These are phyloP conservation scores for Nebria salina DNA, from an alignment of 2,888 invertebrate genomes.

Conservation along the genomic window DNA sequence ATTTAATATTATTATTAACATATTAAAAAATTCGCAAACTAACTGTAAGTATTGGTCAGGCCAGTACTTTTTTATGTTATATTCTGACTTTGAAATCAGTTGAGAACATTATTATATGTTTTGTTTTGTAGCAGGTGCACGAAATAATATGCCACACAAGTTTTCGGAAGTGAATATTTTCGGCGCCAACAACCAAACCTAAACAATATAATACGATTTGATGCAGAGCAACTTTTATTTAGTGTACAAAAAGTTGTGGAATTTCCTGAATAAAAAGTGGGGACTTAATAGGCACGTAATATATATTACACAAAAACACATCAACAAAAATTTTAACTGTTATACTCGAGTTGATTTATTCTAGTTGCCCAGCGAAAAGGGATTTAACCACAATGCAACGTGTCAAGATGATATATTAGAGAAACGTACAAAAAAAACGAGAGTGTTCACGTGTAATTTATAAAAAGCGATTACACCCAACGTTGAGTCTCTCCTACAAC, in stretches of 20 bases:
- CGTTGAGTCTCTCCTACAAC: slow-evolving; percentile 29
- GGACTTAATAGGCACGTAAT: slow-evolving; percentile 40
- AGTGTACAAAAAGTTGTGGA: not conserved
- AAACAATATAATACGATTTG: not conserved
- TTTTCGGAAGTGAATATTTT: not conserved
- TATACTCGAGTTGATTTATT: slow-evolving; percentile 43
- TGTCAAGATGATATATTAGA: slow-evolving; percentile 41
- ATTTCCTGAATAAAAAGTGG: slow-evolving; percentile 6
- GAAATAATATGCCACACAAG: too few relatives aligned
- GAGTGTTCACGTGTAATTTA: slow-evolving; percentile 42
- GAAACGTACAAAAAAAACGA: slow-evolving; percentile 20
- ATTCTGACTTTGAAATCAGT: too few relatives aligned
- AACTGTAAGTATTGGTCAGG: too few relatives aligned
- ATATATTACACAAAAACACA: slow-evolving; percentile 41
- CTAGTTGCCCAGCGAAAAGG: slow-evolving; percentile 29
- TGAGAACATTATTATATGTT: too few relatives aligned
- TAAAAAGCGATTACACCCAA: slow-evolving; percentile 40
- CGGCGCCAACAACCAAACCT: not conserved
- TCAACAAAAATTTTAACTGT: slow-evolving; percentile 43
- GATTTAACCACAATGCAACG: slow-evolving; percentile 44
- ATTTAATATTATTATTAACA: too few relatives aligned
- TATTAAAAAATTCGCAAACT: too few relatives aligned
- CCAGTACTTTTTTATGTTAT: too few relatives aligned
- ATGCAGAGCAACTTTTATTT: not conserved
- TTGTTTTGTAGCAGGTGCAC: too few relatives aligned